Percentiles rank a stretch among this genome's conserved stretches.
These are phyloP conservation scores for Euwallacea fornicatus DNA, from an alignment of 1,140 invertebrate genomes.

Conservation along the genomic window DNA sequence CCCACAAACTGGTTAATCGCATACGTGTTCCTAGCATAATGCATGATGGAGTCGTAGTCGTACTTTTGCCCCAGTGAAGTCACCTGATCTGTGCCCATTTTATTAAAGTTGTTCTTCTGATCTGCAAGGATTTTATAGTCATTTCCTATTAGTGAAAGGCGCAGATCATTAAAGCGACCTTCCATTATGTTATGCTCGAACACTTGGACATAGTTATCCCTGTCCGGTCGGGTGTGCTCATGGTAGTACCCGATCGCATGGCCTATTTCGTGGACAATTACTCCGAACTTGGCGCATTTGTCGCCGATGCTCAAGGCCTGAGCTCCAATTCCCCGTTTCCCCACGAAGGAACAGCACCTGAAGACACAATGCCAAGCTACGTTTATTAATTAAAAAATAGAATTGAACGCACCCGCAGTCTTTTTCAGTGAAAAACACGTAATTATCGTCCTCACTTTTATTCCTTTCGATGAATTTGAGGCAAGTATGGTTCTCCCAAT, in stretches of 20 bases:
- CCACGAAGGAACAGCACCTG: conserved; percentile 51
- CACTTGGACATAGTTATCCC: conserved; percentile 90
- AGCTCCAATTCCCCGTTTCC: conserved; percentile 45
- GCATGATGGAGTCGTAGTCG: conserved; percentile 98
- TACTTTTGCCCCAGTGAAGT: conserved; percentile 94
- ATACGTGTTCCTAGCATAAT: conserved; percentile 97
- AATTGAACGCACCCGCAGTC: conserved; percentile 29
- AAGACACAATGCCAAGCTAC: neutral
- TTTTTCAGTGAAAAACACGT: conserved; percentile 38
- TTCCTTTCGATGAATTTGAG: conserved; percentile 37
- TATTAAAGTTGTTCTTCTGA: conserved; percentile 99
- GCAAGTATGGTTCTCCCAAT: conserved; percentile 40
- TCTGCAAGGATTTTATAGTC: conserved; percentile 61
- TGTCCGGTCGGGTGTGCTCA: conserved; percentile 94
- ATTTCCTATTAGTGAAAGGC: no score
- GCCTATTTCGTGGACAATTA: conserved; percentile 58
- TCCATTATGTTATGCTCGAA: conserved; percentile 93
- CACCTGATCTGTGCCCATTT: conserved; percentile 91
- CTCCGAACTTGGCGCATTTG: conserved; percentile 50
- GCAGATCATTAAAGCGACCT: conserved; percentile 61
- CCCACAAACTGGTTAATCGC: conserved; percentile 93
- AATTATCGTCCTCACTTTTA: conserved; percentile 28
- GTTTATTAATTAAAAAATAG: no score
- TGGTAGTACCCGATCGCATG: conserved; percentile 90
- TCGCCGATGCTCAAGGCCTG: conserved; percentile 46